Percentiles rank a stretch among this genome's conserved stretches.
Evolutionary conservation across 2,888 invertebrate genomes (phyloP).

Genomic region (Pyrgus malvae): DNA sequence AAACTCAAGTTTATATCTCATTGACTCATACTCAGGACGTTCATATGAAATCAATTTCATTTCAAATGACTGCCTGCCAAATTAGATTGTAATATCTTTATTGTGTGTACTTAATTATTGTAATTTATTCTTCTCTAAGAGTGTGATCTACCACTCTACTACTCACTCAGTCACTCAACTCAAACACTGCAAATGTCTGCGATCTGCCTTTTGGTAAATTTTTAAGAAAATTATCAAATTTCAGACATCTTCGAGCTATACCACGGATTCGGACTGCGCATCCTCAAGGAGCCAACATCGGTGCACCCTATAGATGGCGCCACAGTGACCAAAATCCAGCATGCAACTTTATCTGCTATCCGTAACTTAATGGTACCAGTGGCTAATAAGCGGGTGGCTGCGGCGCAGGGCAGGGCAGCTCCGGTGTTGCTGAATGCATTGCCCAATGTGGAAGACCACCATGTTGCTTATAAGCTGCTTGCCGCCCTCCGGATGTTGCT

Average conservation of each 20-base stretch:
- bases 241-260: constrained; percentile 65
- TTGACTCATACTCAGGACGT: no score
- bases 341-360: constrained; percentile 89
- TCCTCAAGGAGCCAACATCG: constrained; percentile 41
- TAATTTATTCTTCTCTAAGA: no score
- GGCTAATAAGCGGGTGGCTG: constrained; percentile 87
- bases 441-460: constrained; percentile 86
- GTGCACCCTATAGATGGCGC: constrained; percentile 42
- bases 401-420: constrained; percentile 83
- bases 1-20: no score
- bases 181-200: no score
- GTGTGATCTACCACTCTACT: no score
- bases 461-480: constrained; percentile 92
- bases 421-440: constrained; percentile 84
- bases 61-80: no score
- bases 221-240: constrained; percentile 67
- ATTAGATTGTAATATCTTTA: no score
- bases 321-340: constrained; percentile 78
- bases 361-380: constrained; percentile 88
- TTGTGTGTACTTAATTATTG: no score
- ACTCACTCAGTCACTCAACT: no score
- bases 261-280: constrained; percentile 45
- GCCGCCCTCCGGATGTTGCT: constrained; percentile 93
- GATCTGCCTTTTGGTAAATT: constrained; percentile 88
- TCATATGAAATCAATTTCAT: no score